A percentile compares a stretch with the other conserved stretches of the same genome.
phyloP scores from a whole-genome alignment of 37 sponge, comb jelly and placozoan species.

The Amphimedon queenslandica region DNA sequence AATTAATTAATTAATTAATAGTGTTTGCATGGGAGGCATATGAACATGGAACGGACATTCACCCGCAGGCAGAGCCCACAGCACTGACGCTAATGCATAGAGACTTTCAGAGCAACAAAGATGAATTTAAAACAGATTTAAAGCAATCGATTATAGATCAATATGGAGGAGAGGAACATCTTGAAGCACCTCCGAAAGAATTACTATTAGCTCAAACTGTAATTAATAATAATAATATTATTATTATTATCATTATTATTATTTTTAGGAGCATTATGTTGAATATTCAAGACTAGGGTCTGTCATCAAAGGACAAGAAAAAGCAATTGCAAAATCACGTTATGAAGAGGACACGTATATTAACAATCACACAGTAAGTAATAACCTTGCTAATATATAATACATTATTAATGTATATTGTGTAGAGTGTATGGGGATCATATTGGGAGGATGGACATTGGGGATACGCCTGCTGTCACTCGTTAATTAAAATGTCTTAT shows the following conservation, averaged over 20 bases:
- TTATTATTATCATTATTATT: conserved; percentile 1
- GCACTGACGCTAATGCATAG: conserved; percentile 90
- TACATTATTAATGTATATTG: not conserved
- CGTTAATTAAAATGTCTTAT: conserved; percentile 84
- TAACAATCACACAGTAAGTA: conserved; percentile 87
- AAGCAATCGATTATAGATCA: conserved; percentile 73
- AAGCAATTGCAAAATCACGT: conserved; percentile 83
- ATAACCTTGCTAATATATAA: not conserved
- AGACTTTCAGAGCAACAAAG: conserved; percentile 79
- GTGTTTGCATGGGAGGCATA: conserved; percentile 99
- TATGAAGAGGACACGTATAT: conserved; percentile 91
- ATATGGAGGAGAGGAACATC: conserved; percentile 96
- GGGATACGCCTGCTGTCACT: conserved; percentile 97
- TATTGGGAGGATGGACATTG: conserved; percentile 87
- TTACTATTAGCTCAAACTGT: conserved; percentile 86
- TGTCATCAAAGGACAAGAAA: conserved; percentile 93
- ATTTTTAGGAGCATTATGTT: conserved; percentile 83
- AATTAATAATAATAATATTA: not conserved
- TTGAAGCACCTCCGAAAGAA: conserved; percentile 91
- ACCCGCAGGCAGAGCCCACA: conserved; percentile 96
- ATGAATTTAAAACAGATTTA: conserved; percentile 73
- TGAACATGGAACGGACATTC: conserved; percentile 90
- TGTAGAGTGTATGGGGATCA: conserved; percentile 93
- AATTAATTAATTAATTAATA: too few relatives aligned
- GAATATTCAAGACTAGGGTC: conserved; percentile 92